phyloP scores from a whole-genome alignment of 2,888 invertebrate species.

The Pyrgus malvae region DNA sequence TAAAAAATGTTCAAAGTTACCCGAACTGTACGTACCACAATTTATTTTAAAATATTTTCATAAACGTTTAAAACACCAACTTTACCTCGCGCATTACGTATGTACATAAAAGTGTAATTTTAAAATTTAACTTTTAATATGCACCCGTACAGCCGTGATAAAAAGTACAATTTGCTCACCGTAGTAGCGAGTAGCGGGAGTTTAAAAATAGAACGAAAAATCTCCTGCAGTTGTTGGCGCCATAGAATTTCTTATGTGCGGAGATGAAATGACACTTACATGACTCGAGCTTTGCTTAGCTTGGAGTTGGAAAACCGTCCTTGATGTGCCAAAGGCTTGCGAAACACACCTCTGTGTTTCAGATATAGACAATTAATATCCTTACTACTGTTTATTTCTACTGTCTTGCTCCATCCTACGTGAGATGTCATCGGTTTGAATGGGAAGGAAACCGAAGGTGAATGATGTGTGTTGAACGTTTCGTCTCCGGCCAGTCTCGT shows the following conservation, averaged over 20 bases:
- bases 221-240: conserved; percentile 42
- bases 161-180: conserved; percentile 8
- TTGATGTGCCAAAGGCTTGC: conserved; percentile 59
- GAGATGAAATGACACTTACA: conserved; percentile 55
- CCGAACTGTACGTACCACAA: no score
- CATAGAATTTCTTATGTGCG: conserved; percentile 47
- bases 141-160: not conserved
- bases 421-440: conserved; percentile 46
- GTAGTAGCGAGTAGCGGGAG: not conserved
- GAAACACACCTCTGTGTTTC: conserved; percentile 58
- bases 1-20: no score
- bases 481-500: conserved; percentile 75
- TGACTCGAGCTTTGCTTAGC: conserved; percentile 39
- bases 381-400: conserved; percentile 43
- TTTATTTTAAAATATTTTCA: no score
- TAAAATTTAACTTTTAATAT: conserved; percentile 5
- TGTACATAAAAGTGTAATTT: conserved; percentile 1
- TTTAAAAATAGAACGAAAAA: conserved; percentile 46
- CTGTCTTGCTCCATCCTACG: conserved; percentile 46
- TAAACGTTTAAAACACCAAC: not conserved
- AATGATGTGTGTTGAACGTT: conserved; percentile 50
- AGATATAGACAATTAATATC: conserved; percentile 28
- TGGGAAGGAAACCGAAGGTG: conserved; percentile 51
- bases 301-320: conserved; percentile 61
- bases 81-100: not conserved